Evolutionary conservation across 1,140 invertebrate genomes (phyloP).

Genomic region (Euglossa dilemma): DNA sequence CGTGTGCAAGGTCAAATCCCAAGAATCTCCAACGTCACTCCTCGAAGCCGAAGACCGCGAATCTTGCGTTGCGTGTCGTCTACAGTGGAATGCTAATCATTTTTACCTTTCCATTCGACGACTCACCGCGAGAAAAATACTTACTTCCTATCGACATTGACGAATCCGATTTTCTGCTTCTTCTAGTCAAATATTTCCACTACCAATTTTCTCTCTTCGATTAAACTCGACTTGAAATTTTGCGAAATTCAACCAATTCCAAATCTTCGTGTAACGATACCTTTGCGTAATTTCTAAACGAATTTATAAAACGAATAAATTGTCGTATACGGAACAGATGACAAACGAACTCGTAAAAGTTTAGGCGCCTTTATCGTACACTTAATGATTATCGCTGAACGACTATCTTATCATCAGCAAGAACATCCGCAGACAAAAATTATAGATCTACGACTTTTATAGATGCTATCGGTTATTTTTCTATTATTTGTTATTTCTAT

Average conservation of each 20-base stretch:
- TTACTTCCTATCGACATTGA: not conserved
- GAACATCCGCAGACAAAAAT: not conserved
- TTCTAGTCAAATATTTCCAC: not conserved
- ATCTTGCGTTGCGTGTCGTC: slow-evolving; percentile 13
- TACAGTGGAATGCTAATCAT: not conserved
- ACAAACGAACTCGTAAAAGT: not conserved
- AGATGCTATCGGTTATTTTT: not conserved
- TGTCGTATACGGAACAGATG: too few relatives aligned
- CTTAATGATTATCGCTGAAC: too few relatives aligned
- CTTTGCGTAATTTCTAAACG: too few relatives aligned
- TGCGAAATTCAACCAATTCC: not conserved
- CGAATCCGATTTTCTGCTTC: not conserved
- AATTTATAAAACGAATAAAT: not conserved
- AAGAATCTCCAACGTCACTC: slow-evolving; percentile 59
- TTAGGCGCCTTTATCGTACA: not conserved
- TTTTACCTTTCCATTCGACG: slow-evolving; percentile 18
- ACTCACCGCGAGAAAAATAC: not conserved
- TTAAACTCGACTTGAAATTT: not conserved
- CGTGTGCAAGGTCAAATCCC: slow-evolving; percentile 66
- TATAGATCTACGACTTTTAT: not conserved
- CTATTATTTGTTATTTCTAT: not conserved
- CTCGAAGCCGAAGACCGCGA: slow-evolving; percentile 37
- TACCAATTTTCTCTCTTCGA: not conserved
- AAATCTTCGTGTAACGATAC: too few relatives aligned
- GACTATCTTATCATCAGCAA: slow-evolving; percentile 22